Base-by-base conservation (phyloP, 2,888 invertebrate genomes). In the Melitaea athalia region DNA sequence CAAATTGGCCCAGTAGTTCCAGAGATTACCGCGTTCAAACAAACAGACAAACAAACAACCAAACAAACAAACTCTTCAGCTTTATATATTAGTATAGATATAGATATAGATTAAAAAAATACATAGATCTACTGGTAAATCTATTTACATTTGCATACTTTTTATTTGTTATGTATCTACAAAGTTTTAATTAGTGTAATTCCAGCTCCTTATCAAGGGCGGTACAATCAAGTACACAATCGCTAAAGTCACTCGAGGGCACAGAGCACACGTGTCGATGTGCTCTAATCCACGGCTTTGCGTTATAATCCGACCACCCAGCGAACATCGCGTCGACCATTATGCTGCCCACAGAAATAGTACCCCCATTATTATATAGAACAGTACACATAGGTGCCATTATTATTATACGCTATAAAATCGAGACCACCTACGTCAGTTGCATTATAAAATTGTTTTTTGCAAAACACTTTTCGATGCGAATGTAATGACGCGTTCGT, bases 291-390 rank as follows among this genome's bases (percentile, higher is more conserved):
- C 87, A 76, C 73, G 80, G 86, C 87, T 90, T 88, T 87, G 81
- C 84, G 71, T 78, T 79, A 82, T 89, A 88, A 89, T 89, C 89
- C 91, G 92, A 91, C 92, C 92, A 92, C 92, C 92, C 91, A 88
- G 77, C 74, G 80, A 76, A 81, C 83, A 75, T 74, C 76, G 76
- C 57, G 77, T 68, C 72, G 82, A 79, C 87, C 82, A 85, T 83
- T 84, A 85, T 83, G 77, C 86, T 88, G 89, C 84, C 87, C 87
- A 86, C 84, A 85, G 84, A 82, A 83, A 85, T 83, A 78, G 82
- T 85, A 85, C 86, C 86, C 87, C 87, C 83, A 88, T 88, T 89
- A 91, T 91, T 89, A 89, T 84, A 85, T 85, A 87, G 83, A 87
- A 86, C 83, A 85, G 80, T 84, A 84, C 83, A 83, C 81, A 85